Evolutionary conservation across 30 jellyfish, hydroid and myxozoan species (phyloP), one percentile per base, ranked within the genome.

Genomic region (Hydractinia symbiolongicarpus): DNA sequence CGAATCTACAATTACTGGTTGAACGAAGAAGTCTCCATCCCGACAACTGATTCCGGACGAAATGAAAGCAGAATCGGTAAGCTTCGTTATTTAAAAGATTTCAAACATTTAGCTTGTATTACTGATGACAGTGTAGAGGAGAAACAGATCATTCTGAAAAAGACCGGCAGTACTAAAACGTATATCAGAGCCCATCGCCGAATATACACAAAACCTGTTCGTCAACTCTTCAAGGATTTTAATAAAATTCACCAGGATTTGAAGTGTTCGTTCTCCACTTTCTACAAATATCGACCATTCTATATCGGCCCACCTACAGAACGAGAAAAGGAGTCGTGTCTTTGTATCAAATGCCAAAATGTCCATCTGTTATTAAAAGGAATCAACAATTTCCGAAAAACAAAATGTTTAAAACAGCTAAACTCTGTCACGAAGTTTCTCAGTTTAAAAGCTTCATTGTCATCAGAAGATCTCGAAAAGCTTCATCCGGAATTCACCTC

Each of bases 151-250:
- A 58, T 17, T 13, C 19, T 58, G 16, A 58, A 58, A 58, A 58
- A 58, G 69, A 58, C 69, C 69, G 69, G 69, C 19, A 58, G 19
- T 17, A 30, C 44, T 30, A 67, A 67, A 67, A 16, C 14, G n/a
- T 67, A 67, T 49, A 67, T 67, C 21, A 67, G 21, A 67, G 78
- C 78, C n/a, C 78, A 16, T 13, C 78, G 78, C 51, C n/a, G n/a
- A 49, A 20, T 67, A 16, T 58, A 58, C 19, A 67, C 78, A 10
- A 67, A 67, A 20, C n/a, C 50, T 21, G n/a, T 67, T 11, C 11
- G 51, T 21, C 51, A 49, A 13, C 50, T 67, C 14, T 20, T 11
- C 50, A 16, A 13, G 11, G 78, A 67, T 13, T 67, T 67, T 21
- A 13, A 13, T 10, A 67, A 67, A 20, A 49, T 13, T 13, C 50